phyloP scores from a whole-genome alignment of 2,888 invertebrate species.

The Luperina testacea region DNA sequence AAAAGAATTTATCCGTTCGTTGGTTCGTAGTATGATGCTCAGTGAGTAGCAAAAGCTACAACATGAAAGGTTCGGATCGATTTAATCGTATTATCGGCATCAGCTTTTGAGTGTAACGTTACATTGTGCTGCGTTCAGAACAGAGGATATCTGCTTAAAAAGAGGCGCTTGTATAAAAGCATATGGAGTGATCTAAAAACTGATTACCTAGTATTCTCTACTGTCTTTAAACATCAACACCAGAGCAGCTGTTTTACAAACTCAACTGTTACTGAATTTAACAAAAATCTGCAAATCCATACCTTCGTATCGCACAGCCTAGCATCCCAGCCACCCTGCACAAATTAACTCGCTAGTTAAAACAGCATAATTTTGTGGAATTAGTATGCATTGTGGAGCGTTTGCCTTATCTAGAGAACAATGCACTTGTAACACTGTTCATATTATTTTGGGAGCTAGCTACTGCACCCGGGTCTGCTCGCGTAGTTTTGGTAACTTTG shows the following conservation, averaged over 20 bases:
- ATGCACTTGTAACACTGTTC: constrained; percentile 58
- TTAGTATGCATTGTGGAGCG: constrained; percentile 66
- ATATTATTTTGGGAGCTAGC: constrained; percentile 51
- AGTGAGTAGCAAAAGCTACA: constrained; percentile 41
- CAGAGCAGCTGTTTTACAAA: background rate
- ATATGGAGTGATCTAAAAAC: background rate
- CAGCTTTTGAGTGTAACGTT: constrained; percentile 11
- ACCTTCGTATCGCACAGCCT: background rate
- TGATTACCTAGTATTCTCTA: background rate
- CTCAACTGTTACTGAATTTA: background rate
- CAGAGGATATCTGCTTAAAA: background rate
- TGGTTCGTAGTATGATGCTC: constrained; percentile 36
- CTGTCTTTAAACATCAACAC: background rate
- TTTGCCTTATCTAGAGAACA: constrained; percentile 62
- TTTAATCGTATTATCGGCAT: constrained; percentile 31
- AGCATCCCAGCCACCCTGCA: constrained; percentile 1
- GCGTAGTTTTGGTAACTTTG: constrained; percentile 32
- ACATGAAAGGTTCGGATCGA: constrained; percentile 40
- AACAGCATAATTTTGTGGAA: constrained; percentile 59
- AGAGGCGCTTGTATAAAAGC: background rate
- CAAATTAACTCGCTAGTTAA: constrained; percentile 61
- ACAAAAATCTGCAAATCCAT: background rate
- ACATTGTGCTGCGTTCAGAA: background rate
- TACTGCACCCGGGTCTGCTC: constrained; percentile 16
- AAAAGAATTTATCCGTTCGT: constrained; percentile 29